A percentile compares a stretch with the other conserved stretches of the same genome.
These are phyloP conservation scores for Scelioninae gen. 2 DNA, from an alignment of 2,888 invertebrate species.

Conservation along the genomic window DNA sequence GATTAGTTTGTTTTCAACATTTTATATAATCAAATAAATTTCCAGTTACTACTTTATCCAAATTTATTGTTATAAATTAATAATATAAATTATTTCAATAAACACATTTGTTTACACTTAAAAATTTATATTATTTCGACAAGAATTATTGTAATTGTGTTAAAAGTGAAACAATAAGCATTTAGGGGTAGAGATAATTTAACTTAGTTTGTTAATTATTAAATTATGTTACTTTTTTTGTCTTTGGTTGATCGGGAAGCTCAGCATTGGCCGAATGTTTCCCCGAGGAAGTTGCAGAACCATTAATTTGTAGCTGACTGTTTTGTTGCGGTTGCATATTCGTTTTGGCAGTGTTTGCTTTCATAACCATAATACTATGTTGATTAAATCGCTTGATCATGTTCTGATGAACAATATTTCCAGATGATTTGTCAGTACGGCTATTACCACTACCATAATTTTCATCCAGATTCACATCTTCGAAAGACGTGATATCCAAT, in stretches of 20 bases:
- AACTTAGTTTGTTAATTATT: not conserved
- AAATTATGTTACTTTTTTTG: constrained; percentile 69
- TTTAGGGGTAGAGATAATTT: no score
- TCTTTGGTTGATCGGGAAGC: constrained; percentile 68
- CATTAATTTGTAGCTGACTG: constrained; percentile 71
- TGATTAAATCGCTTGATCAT: constrained; percentile 98
- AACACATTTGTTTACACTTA: no score
- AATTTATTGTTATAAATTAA: no score
- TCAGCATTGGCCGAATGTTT: constrained; percentile 63
- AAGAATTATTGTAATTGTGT: no score
- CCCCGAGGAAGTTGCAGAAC: constrained; percentile 69
- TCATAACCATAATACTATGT: constrained; percentile 94
- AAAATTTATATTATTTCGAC: no score
- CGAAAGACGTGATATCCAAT: constrained; percentile 89
- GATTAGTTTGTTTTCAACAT: no score
- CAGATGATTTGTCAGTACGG: constrained; percentile 76
- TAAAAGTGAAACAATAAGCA: no score
- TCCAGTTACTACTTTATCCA: no score
- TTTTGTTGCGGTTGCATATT: constrained; percentile 57
- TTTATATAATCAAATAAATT: no score
- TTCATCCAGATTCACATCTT: constrained; percentile 82
- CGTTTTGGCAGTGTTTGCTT: constrained; percentile 72
- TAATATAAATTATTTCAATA: no score
- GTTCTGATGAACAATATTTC: constrained; percentile 88
- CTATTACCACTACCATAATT: constrained; percentile 77